Base-by-base conservation (phyloP, 2,888 invertebrate genomes). In the Drosophila incognita region DNA sequence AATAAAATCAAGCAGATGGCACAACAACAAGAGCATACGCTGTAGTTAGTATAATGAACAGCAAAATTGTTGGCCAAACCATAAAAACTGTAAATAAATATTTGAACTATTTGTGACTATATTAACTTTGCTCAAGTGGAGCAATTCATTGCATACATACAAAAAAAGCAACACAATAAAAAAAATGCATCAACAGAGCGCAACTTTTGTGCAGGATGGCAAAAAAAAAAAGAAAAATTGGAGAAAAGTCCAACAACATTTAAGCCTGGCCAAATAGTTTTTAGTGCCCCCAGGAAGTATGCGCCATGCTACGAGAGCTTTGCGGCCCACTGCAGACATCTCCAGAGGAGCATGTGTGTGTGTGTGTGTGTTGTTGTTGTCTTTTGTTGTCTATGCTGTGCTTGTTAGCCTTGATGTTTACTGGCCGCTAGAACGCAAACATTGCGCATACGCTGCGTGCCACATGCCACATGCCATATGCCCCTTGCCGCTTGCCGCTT, bases 101-200 rank as follows among this genome's bases (percentile, higher is more conserved):
- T 86, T 86, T 86, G 70, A 90, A 89, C 90, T 86, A 86, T 90
- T 86, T 88, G 90, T 79, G 90, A 90, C 90, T 86, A 83, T 86
- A 86, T 86, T 86, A 86, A 86, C 86, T 86, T 89, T 86, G 82
- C 89, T 79, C 84, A 90, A 90, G 86, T 86, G 89, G 82, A 89
- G 83, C 80, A 83, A 82, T 85, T 89, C 89, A 89, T 85, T 86
- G 81, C 90, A 88, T 80, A 58, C 88, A 51, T 29, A 58, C 5
- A 58, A n/a, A 48, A 48, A 21, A 8, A 48, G 15, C 7, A 29
- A 63, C 46, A 35, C 42, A 53, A 24, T 18, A 8, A 11, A 8
- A 38, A 63, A 33, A 48, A 2, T 48, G 11, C 52, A 49, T 33
- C 68, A 70, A 40, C 65, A 54, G 53, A 58, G 53, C 48, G 53